These are phyloP conservation scores for Tachina lurida DNA, from an alignment of 2,888 invertebrate species.

Conservation along the genomic window DNA sequence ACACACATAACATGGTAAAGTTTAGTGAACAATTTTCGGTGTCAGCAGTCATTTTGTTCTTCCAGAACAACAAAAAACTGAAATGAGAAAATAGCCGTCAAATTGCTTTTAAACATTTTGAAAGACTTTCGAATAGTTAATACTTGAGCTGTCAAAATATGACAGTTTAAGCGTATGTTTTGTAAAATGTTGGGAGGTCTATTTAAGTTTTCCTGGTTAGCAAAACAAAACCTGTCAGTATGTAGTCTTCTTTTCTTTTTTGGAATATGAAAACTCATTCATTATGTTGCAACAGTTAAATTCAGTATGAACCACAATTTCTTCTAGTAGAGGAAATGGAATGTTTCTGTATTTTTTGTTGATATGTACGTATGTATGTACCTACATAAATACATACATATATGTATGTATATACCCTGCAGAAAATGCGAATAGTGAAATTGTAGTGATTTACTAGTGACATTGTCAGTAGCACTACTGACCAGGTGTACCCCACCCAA, in stretches of 20 bases:
- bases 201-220: neutral
- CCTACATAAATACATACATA: too few relatives aligned
- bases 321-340: neutral
- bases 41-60: neutral
- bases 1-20: neutral
- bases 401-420: too few relatives aligned
- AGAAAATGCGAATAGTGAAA: too few relatives aligned
- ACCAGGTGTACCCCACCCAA: too few relatives aligned
- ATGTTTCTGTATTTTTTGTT: too few relatives aligned
- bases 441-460: too few relatives aligned
- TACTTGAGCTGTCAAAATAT: neutral
- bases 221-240: neutral
- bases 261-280: neutral
- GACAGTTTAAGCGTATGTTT: neutral
- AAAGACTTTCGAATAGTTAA: neutral
- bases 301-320: neutral
- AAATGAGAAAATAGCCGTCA: neutral
- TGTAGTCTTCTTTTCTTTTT: neutral
- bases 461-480: too few relatives aligned
- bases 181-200: neutral
- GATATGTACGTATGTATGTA: too few relatives aligned
- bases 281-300: neutral
- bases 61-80: neutral
- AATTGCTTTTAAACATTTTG: neutral
- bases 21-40: neutral